These are phyloP conservation scores for Apodemia mormo DNA, from an alignment of 2,888 invertebrate genomes.

Conservation along the genomic window DNA sequence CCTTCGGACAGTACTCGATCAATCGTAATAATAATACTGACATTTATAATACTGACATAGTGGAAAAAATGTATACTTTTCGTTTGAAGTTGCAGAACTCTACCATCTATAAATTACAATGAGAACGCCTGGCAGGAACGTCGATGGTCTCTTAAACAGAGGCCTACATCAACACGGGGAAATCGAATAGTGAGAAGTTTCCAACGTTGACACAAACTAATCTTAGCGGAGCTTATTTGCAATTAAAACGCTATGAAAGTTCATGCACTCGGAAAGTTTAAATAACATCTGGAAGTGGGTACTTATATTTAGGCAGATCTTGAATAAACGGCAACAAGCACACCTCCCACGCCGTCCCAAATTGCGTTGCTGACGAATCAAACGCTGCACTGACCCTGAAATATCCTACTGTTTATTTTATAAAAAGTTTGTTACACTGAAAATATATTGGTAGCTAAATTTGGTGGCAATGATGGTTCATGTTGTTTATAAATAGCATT, in stretches of 20 bases:
- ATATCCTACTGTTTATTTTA: slow-evolving; percentile 23
- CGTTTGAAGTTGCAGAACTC: too few relatives aligned
- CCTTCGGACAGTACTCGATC: too few relatives aligned
- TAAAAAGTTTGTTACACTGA: slow-evolving; percentile 18
- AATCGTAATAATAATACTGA: too few relatives aligned
- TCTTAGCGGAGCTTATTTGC: background rate
- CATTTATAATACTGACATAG: too few relatives aligned
- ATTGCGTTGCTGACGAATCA: slow-evolving; percentile 58
- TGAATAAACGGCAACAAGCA: slow-evolving; percentile 41
- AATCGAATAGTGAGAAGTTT: too few relatives aligned
- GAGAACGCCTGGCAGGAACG: too few relatives aligned
- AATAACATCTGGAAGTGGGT: slow-evolving; percentile 9
- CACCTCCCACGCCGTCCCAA: slow-evolving; percentile 59
- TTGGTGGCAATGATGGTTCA: background rate
- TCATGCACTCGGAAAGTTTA: slow-evolving; percentile 10
- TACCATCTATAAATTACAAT: too few relatives aligned
- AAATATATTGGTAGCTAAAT: slow-evolving; percentile 14
- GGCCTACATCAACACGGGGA: too few relatives aligned
- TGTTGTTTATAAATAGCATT: background rate
- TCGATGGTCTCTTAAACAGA: too few relatives aligned
- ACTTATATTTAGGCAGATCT: slow-evolving; percentile 13
- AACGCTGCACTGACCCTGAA: slow-evolving; percentile 18
- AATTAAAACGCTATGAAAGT: background rate
- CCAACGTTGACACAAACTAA: background rate
- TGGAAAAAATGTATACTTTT: too few relatives aligned